Evolutionary conservation across 1,140 invertebrate genomes (phyloP), one percentile per base, ranked within the genome.

Genomic region (Aphelenchoides fujianensis): DNA sequence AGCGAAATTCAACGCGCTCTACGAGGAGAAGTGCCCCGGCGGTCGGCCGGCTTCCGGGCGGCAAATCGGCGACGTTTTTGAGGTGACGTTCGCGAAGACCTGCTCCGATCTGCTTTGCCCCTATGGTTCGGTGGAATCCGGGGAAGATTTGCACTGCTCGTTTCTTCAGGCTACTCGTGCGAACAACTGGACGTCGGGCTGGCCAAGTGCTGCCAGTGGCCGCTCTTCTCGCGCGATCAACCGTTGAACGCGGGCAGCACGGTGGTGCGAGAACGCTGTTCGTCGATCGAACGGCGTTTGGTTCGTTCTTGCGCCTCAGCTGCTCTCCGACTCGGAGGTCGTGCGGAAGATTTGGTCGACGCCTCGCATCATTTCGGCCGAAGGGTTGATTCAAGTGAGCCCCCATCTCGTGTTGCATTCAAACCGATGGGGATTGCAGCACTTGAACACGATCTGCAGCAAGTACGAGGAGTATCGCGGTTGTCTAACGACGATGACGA

Each of bases 401-500:
- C 19, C 1, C 7, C 1, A 36, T 66, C n/a, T 59, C 23, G 7
- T 64, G 5, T 64, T 32, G 31, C 28, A 34, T 66, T n/a, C n/a
- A n/a, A n/a, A n/a, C n/a, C n/a, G n/a, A n/a, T n/a, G n/a, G 9
- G 1, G 2, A 34, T 32, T 66, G 23, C 7, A 66, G 63, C 63
- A 66, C 53, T 66, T 66, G 32, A 66, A 66, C 34, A 66, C 36
- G 16, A 66, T 66, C 16, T 66, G 63, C 32, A 35, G 16, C n/a
- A 66, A 66, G 32, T 66, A 41, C 19, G 63, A 66, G 1, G 63
- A 66, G 31, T 66, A 66, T 30, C 16, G 34, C 3, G 12, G 12
- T 30, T 66, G 63, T 37, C 31, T 66, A 16, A 66, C 63, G 16
- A 66, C n/a, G 27, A 66, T 66, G 63, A 66, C 63, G 28, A 41